These are phyloP conservation scores for Catharus ustulatus DNA, from an alignment of 2,797 vertebrate genomes.

Conservation along the genomic window DNA sequence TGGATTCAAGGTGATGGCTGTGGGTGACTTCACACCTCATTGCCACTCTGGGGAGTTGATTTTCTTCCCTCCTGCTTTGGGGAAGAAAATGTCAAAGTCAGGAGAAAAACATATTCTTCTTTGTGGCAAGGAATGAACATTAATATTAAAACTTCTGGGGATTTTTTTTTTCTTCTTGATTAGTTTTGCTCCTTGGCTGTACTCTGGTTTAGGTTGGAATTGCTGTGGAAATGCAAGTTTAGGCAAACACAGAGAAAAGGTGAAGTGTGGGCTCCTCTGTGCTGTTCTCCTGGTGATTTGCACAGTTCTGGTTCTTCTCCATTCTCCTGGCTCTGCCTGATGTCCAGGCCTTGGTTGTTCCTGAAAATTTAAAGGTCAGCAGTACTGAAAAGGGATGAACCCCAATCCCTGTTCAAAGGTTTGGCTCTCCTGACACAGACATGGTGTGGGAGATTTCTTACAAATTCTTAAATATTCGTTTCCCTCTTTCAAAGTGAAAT, in stretches of 20 bases:
- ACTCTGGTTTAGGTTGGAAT: background rate
- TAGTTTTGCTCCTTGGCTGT: background rate
- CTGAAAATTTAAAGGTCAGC: background rate
- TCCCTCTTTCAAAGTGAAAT: background rate
- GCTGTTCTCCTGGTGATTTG: background rate
- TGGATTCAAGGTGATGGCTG: background rate
- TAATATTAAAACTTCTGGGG: background rate
- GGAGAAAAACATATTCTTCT: background rate
- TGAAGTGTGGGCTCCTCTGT: background rate
- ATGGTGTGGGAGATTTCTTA: rapidly evolving
- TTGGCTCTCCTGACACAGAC: background rate
- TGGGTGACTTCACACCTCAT: background rate
- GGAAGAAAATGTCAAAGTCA: background rate
- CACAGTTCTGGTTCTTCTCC: background rate
- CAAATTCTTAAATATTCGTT: background rate
- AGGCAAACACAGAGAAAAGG: background rate
- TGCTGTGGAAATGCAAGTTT: background rate
- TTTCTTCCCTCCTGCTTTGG: background rate
- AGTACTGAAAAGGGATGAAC: background rate
- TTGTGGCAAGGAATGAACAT: background rate
- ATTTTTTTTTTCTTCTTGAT: background rate
- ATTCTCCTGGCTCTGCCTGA: background rate
- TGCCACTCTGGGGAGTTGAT: background rate
- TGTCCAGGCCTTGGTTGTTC: background rate
- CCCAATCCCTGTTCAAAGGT: background rate